Evolutionary conservation across 2,113 vertebrate species (phyloP), one percentile per base, ranked within the genome.

Genomic region (Psilopsiagon aurifrons): DNA sequence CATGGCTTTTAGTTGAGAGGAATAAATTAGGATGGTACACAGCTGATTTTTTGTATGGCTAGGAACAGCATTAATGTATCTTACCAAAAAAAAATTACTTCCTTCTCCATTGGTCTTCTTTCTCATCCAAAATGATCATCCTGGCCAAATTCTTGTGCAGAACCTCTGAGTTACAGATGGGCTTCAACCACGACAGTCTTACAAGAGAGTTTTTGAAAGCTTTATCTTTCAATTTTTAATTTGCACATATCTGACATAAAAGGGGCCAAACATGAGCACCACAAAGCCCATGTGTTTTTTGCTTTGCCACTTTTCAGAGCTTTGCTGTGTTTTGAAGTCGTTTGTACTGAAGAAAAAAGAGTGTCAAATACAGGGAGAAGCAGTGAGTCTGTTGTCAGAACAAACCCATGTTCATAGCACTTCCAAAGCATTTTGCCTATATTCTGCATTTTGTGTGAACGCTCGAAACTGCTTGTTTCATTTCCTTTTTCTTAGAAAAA

Each of bases 381-480:
- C 29, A 91, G 64, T 74, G 75, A 91, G 77, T 31, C 22, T 64
- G 44, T 44, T 94, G 89, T 94, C 96, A 91, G 77, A 79, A 63
- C 80, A 92, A 95, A 78, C 39, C 57, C 74, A 64, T 62, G 47
- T 86, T 84, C 81, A 84, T 63, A 69, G 57, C 39, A 33, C 60
- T 89, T 92, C 67, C 77, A 54, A 79, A 39, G 46, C 2, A 5
- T 59, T 95, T 84, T 82, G 55, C 64, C 57, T 94, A 3, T 75
- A 70, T 82, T 86, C 82, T 95, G 85, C 44, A 39, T 85, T 95
- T 90, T 88, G 28, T 87, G 31, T 35, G 67, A 84, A 37, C 25
- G 22, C 89, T 94, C 62, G 69, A 68, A 54, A 28, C 57, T 16
- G 25, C 29, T 90, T 2, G 2, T 78, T 84, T 83, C 9, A 7